phyloP scores from a whole-genome alignment of 2,888 invertebrate genomes.

The Hemaris fuciformis region DNA sequence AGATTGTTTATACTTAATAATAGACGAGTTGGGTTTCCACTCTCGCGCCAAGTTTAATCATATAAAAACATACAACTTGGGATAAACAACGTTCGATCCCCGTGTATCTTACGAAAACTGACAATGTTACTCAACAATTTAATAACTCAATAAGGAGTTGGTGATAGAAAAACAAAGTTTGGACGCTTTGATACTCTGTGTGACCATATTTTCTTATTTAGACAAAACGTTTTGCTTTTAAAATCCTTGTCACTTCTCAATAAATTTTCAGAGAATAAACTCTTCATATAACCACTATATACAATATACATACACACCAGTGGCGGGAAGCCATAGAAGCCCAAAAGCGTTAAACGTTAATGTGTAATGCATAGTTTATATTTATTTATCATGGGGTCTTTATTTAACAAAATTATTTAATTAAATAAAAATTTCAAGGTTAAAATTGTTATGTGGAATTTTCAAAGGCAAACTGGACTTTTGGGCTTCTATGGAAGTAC shows the following conservation, averaged over 20 bases:
- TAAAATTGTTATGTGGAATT: too few species aligned
- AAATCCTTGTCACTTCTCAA: neutral
- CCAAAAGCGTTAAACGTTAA: too few species aligned
- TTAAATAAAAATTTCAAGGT: too few species aligned
- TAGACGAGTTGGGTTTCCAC: neutral
- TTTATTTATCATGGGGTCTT: too few species aligned
- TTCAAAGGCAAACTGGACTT: too few species aligned
- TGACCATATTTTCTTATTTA: constrained; percentile 21
- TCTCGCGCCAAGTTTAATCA: neutral
- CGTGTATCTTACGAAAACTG: constrained; percentile 1
- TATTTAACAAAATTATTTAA: too few species aligned
- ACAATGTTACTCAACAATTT: constrained; percentile 22
- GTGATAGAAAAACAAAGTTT: constrained; percentile 10
- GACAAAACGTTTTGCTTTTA: constrained; percentile 16
- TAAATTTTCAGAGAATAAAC: too few species aligned
- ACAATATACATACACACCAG: too few species aligned
- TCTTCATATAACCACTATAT: too few species aligned
- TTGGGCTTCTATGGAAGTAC: too few species aligned
- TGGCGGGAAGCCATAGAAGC: too few species aligned
- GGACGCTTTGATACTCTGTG: constrained; percentile 13
- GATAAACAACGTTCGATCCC: constrained; percentile 1
- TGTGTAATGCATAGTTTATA: too few species aligned
- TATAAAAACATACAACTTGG: constrained; percentile 9
- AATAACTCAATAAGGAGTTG: constrained; percentile 20
- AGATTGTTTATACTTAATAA: neutral